These are phyloP conservation scores for Drosophila guanche DNA, from an alignment of 1,140 invertebrate species.

Conservation along the genomic window DNA sequence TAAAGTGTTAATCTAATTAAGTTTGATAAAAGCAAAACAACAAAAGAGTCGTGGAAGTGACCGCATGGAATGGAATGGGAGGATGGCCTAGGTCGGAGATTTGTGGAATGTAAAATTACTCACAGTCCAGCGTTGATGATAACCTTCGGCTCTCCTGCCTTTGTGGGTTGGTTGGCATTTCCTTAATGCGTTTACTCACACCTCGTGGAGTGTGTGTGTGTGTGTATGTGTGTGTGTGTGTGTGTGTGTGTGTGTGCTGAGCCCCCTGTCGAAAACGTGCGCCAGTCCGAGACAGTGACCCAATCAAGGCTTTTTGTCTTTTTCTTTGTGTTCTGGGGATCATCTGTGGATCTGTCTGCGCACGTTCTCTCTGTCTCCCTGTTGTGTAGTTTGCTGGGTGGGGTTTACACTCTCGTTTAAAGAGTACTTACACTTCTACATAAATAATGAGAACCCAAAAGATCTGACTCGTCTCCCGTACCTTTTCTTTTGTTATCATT, in stretches of 20 bases:
- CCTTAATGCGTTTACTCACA: slow-evolving; percentile 16
- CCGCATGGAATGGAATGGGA: neutral
- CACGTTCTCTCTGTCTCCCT: slow-evolving; percentile 17
- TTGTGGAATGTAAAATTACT: slow-evolving; percentile 18
- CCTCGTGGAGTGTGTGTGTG: slow-evolving; percentile 26
- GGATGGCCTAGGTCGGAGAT: slow-evolving; percentile 54
- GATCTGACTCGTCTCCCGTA: neutral
- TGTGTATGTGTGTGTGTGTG: too few relatives aligned
- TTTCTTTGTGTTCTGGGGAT: neutral
- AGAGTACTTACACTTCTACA: neutral
- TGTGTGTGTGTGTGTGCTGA: slow-evolving; percentile 14
- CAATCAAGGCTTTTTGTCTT: slow-evolving; percentile 49
- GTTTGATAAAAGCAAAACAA: slow-evolving; percentile 51
- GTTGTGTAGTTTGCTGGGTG: slow-evolving; percentile 4
- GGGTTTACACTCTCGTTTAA: neutral
- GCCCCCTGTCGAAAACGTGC: neutral
- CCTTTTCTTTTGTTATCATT: slow-evolving; percentile 17
- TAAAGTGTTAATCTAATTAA: slow-evolving; percentile 74
- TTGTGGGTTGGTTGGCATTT: slow-evolving; percentile 2
- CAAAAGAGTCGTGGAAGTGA: slow-evolving; percentile 47
- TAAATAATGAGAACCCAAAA: slow-evolving; percentile 13
- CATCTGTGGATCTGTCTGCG: slow-evolving; percentile 1
- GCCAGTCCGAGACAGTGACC: slow-evolving; percentile 41
- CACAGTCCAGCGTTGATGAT: slow-evolving; percentile 4
- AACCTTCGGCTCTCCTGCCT: slow-evolving; percentile 19